A percentile compares a stretch with the other conserved stretches of the same genome.
Conservation (phyloP, 1,140 invertebrate species). For the Grapholita molesta region DNA sequence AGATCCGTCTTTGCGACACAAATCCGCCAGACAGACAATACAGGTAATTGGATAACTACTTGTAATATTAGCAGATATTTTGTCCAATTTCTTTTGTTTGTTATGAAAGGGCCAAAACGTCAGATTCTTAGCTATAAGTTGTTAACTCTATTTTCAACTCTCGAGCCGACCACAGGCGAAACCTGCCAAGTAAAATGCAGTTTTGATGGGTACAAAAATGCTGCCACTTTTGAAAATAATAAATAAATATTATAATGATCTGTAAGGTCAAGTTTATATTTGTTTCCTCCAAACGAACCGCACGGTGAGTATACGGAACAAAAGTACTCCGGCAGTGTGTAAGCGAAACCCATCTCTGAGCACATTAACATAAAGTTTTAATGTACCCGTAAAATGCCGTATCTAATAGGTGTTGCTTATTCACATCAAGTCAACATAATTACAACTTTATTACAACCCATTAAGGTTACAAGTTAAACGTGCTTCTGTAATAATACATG, state of each 20-base stretch:
- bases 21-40: too few relatives aligned
- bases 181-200: too few relatives aligned
- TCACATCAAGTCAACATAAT: neutral
- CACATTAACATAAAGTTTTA: constrained; percentile 40
- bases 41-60: too few relatives aligned
- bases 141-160: too few relatives aligned
- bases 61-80: too few relatives aligned
- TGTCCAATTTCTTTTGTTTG: too few relatives aligned
- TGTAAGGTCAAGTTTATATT: neutral
- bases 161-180: too few relatives aligned
- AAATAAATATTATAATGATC: constrained; percentile 48
- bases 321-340: constrained; percentile 22
- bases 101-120: too few relatives aligned
- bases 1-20: too few relatives aligned
- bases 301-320: constrained; percentile 26
- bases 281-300: neutral
- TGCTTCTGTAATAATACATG: neutral
- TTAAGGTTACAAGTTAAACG: constrained; percentile 9
- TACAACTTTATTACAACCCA: constrained; percentile 3
- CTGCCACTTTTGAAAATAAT: too few relatives aligned
- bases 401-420: constrained; percentile 16
- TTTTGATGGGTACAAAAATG: too few relatives aligned
- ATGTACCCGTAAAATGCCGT: constrained; percentile 26
- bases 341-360: constrained; percentile 49
- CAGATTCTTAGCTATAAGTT: too few relatives aligned